Percentiles rank a stretch among this genome's conserved stretches.
Evolutionary conservation across 2,113 vertebrate species (phyloP).

Genomic region (Megalops atlanticus): DNA sequence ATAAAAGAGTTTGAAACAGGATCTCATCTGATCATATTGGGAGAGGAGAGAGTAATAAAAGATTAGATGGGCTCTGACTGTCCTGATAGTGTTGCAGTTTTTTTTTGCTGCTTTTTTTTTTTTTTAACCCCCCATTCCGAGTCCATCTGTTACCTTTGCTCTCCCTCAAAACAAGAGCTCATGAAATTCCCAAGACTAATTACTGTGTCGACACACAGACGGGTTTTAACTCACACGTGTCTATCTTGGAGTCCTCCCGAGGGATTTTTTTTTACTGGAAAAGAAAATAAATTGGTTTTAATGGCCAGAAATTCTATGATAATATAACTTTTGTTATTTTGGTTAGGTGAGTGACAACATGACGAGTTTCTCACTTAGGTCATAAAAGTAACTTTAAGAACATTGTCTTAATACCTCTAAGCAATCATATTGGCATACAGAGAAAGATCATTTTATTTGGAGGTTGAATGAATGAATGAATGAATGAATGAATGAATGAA

Average conservation of each 20-base stretch:
- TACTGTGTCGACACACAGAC: constrained; percentile 76
- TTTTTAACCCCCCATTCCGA: constrained; percentile 60
- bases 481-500: too few relatives aligned
- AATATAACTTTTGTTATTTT: constrained; percentile 28
- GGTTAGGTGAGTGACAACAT: constrained; percentile 3
- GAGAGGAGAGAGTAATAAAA: constrained; percentile 42
- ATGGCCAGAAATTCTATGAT: constrained; percentile 60
- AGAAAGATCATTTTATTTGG: too few relatives aligned
- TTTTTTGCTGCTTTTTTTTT: constrained; percentile 50
- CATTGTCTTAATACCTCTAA: too few relatives aligned
- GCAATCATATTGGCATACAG: too few relatives aligned
- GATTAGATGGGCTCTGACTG: constrained; percentile 40
- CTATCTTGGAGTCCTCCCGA: constrained; percentile 62
- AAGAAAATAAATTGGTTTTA: constrained; percentile 70
- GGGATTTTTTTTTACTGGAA: constrained; percentile 61
- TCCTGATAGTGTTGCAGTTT: constrained; percentile 46
- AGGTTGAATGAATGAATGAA: too few relatives aligned
- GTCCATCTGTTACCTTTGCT: constrained; percentile 79
- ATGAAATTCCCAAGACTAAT: constrained; percentile 79
- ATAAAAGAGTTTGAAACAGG: constrained; percentile 39
- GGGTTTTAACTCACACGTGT: constrained; percentile 64
- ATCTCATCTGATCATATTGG: constrained; percentile 50
- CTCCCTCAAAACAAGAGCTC: constrained; percentile 67
- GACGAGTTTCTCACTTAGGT: not conserved
- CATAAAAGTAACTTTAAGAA: too few relatives aligned